Evolutionary conservation across 1,140 invertebrate genomes (phyloP), one percentile per base, ranked within the genome.

Genomic region (Heterodera carotae): DNA sequence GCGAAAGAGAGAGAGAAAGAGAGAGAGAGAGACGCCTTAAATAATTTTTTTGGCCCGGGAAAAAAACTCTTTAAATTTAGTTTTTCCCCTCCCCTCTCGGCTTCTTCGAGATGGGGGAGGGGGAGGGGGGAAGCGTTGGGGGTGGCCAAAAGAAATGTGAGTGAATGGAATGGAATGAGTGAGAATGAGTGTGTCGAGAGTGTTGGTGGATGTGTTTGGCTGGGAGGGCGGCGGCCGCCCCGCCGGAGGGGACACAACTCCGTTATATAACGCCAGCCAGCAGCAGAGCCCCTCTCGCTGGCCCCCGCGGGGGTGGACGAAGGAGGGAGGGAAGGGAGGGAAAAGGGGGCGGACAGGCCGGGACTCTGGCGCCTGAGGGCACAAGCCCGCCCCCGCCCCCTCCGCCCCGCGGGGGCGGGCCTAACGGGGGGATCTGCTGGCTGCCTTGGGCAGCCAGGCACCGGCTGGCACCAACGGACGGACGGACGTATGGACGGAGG

Each of bases 401-500:
- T n/a, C n/a, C n/a, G n/a, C n/a, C n/a, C 39, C 39, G 7, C 39
- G 39, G 18, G 48, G 48, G 48, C 48, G 48, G 48, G 48, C 48
- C 48, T 5, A 22, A 18, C 10, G 48, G 15, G 69, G 48, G 69
- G 69, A 34, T 22, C 48, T 8, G 59, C 27, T n/a, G 29, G 69
- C 69, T 27, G 59, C 22, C n/a, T n/a, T n/a, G n/a, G 25, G 59
- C 22, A n/a, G 69, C 36, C 68, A n/a, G 69, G 33, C 33, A 71
- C 69, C 2, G 69, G n/a, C 69, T 71, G 69, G 59, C 69, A 71
- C 69, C 48, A 56, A 56, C 15, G 15, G 48, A 22, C 48, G 18
- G 18, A 43, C 39, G 39, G 39, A 43, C 39, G 39, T 7, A 43
- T n/a, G n/a, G n/a, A n/a, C n/a, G n/a, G n/a, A n/a, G n/a, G n/a